A percentile compares a stretch with the other conserved stretches of the same genome.
phyloP scores from a whole-genome alignment of 2,113 vertebrate genomes.

The Gallinago paraguaiae region DNA sequence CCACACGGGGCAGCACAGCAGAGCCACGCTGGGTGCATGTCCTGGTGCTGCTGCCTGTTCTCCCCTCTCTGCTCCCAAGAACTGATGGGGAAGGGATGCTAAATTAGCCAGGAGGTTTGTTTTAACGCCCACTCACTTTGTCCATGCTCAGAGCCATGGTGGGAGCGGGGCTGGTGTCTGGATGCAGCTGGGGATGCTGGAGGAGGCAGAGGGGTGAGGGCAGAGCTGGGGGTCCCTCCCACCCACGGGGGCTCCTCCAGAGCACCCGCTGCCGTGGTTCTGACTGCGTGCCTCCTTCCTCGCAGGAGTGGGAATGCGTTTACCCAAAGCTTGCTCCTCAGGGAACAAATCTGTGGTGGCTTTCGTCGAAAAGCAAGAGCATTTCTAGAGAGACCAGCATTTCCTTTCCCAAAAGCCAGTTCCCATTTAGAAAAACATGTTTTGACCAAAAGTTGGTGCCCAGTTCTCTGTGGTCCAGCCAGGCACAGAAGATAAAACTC shows the following conservation, averaged over 20 bases:
- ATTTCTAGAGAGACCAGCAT: background rate
- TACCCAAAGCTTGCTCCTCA: background rate
- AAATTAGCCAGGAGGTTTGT: accelerated
- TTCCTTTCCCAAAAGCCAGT: background rate
- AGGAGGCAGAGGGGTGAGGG: background rate
- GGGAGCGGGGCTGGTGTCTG: background rate
- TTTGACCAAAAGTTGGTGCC: background rate
- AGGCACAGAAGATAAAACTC: background rate
- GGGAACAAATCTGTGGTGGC: accelerated
- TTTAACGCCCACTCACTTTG: accelerated
- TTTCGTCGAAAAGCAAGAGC: background rate
- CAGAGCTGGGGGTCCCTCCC: background rate
- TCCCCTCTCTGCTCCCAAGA: background rate
- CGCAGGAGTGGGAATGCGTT: accelerated
- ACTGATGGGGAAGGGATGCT: background rate
- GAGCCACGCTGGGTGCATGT: accelerated
- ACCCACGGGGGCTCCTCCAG: accelerated
- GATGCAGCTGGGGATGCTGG: accelerated
- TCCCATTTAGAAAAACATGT: background rate
- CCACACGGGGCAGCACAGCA: accelerated
- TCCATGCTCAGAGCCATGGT: background rate
- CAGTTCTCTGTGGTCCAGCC: background rate
- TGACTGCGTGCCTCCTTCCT: background rate
- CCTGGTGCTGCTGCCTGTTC: background rate
- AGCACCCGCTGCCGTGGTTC: background rate